phyloP scores from a whole-genome alignment of 2,888 invertebrate species.

The Incurvaria masculella region DNA sequence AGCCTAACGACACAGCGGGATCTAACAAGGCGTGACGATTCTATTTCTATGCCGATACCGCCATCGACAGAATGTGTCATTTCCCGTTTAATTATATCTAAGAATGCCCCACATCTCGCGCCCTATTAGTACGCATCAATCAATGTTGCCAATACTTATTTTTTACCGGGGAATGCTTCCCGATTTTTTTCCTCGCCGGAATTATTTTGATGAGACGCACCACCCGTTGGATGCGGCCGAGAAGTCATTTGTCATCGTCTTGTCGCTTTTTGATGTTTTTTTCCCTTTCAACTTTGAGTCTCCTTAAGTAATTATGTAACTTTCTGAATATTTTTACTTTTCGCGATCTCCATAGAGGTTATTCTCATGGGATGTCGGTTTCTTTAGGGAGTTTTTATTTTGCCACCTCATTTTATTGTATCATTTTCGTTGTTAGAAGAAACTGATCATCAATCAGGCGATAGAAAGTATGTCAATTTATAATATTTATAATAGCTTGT shows the following conservation, averaged over 20 bases:
- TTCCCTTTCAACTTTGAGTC: slow-evolving; percentile 39
- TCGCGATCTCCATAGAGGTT: slow-evolving; percentile 19
- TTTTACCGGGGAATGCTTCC: slow-evolving; percentile 47
- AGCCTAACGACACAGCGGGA: slow-evolving; percentile 54
- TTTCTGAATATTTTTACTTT: slow-evolving; percentile 45
- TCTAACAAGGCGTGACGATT: slow-evolving; percentile 47
- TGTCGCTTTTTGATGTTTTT: slow-evolving; percentile 53
- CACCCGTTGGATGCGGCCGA: slow-evolving; percentile 50
- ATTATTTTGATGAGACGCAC: slow-evolving; percentile 56
- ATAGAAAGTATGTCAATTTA: too few species aligned
- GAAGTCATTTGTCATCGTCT: slow-evolving; percentile 57
- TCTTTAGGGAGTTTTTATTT: not conserved
- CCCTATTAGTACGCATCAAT: slow-evolving; percentile 58
- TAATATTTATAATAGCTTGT: too few species aligned
- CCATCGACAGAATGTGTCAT: slow-evolving; percentile 54
- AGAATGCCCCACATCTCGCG: slow-evolving; percentile 47
- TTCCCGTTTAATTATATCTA: slow-evolving; percentile 50
- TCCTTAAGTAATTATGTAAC: slow-evolving; percentile 49
- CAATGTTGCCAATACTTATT: slow-evolving; percentile 58
- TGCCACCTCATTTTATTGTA: too few species aligned
- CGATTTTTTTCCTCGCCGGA: slow-evolving; percentile 53
- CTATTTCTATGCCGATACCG: slow-evolving; percentile 47
- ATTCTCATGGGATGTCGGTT: not conserved
- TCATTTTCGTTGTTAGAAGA: too few species aligned
- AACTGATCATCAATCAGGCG: too few species aligned